Percentiles rank a stretch among this genome's conserved stretches.
Conservation (phyloP, 1,140 invertebrate genomes). For the Steinernema feltiae region DNA sequence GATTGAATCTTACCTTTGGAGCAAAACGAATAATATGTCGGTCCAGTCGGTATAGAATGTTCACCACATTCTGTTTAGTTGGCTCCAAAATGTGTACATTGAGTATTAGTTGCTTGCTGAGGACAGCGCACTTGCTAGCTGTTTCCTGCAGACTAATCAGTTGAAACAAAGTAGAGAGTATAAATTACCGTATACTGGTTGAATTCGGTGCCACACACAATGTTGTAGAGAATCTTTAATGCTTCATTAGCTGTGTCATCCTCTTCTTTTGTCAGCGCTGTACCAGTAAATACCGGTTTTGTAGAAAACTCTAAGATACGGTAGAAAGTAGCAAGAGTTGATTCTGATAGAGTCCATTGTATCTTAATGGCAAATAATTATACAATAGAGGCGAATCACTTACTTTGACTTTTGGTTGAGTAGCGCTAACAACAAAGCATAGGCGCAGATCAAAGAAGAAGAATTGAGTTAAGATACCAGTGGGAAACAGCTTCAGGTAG, state of each 20-base stretch:
- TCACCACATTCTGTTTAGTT: constrained; percentile 46
- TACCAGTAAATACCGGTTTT: neutral
- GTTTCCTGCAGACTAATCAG: constrained; percentile 24
- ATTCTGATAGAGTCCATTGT: neutral
- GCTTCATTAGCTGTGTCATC: constrained; percentile 33
- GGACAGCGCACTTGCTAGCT: constrained; percentile 30
- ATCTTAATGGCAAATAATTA: neutral
- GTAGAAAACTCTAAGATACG: neutral
- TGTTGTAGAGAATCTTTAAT: constrained; percentile 45
- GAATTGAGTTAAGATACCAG: constrained; percentile 21
- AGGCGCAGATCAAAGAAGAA: neutral
- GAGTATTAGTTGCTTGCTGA: constrained; percentile 35
- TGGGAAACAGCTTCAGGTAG: neutral
- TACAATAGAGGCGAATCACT: neutral
- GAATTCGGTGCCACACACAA: constrained; percentile 35
- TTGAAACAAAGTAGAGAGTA: neutral
- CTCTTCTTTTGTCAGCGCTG: neutral
- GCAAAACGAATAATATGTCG: neutral
- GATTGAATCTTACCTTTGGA: neutral
- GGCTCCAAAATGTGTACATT: constrained; percentile 22
- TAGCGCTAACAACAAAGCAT: neutral
- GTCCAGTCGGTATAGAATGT: constrained; percentile 37
- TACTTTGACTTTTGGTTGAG: neutral
- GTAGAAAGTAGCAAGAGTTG: neutral
- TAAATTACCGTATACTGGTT: constrained; percentile 5